Base-by-base conservation (phyloP, 2,888 invertebrate genomes). In the Zygogramma bicolorata region DNA sequence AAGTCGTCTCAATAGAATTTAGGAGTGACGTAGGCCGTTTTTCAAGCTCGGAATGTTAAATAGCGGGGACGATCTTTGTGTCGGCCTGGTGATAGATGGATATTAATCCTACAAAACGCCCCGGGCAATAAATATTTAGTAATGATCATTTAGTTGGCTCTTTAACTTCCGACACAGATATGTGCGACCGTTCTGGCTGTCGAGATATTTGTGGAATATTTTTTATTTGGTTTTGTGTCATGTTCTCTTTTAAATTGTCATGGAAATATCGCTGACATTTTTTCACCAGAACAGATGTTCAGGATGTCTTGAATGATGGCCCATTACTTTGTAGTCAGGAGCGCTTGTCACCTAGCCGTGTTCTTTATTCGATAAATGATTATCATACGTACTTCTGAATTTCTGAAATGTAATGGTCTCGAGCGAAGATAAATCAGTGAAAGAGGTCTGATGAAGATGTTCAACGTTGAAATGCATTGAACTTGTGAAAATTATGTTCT, bases 141-240 rank as follows among this genome's bases (percentile, higher is more conserved):
- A 86, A 86, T 85, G 86, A 86, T 86, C 86, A 83, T 86, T 86
- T 86, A 86, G 86, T 84, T 85, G 84, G 83, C 83, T 84, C 83
- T 84, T 85, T 85, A 84, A 85, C 86, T 86, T 86, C 85, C 85
- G 85, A 85, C 85, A 84, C 81, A 83, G 83, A 85, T 83, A 84
- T 83, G 83, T 82, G 82, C 75, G 78, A 69, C 73, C 61, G 58
- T 61, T 67, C 53, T 70, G 69, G 70, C 77, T 75, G 81, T 81
- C 79, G 81, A 83, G 84, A 84, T 84, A 84, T 85, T 85, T 84
- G 84, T 85, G 84, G 83, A 82, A 76, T 79, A 78, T 82, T 83
- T 83, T 81, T 84, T 82, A 79, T 80, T 80, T 76, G 73, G 75
- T 63, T 74, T 72, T 71, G 71, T 62, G 81, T 81, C 81, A 75